Percentiles rank a stretch among this genome's conserved stretches.
These are phyloP conservation scores for Alectoris magna DNA, from an alignment of 2,797 vertebrate genomes.

Conservation along the genomic window DNA sequence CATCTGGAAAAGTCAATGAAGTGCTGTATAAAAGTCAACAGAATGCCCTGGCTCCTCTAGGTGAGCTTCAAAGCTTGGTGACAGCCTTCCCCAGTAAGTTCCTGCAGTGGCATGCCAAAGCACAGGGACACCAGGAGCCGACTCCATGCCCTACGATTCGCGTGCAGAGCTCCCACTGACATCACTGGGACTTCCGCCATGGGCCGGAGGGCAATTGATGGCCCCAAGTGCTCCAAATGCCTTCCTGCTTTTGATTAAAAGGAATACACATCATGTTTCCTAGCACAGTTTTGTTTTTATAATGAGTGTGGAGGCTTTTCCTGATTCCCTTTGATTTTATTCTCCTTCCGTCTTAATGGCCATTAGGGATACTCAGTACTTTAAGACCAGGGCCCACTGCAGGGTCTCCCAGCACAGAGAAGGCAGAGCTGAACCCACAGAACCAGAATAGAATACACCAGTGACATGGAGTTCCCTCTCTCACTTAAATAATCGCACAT, in stretches of 20 bases:
- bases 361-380: background rate
- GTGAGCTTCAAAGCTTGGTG: background rate
- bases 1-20: background rate
- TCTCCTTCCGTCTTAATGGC: slow-evolving; percentile 28
- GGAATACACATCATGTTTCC: slow-evolving; percentile 57
- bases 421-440: background rate
- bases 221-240: slow-evolving; percentile 54
- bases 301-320: slow-evolving; percentile 58
- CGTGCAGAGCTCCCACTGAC: slow-evolving; percentile 42
- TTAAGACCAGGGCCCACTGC: background rate
- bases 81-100: background rate
- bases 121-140: background rate
- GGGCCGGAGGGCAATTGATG: slow-evolving; percentile 14
- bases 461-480: background rate
- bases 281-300: slow-evolving; percentile 55
- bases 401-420: background rate
- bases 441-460: background rate
- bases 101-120: background rate
- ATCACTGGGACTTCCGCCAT: slow-evolving; percentile 34
- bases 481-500: background rate
- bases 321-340: slow-evolving; percentile 64
- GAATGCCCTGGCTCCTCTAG: background rate
- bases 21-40: background rate
- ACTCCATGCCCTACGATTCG: background rate
- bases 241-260: slow-evolving; percentile 73